Evolutionary conservation across 1,140 invertebrate genomes (phyloP), one percentile per base, ranked within the genome.

Genomic region (Euura lappo): DNA sequence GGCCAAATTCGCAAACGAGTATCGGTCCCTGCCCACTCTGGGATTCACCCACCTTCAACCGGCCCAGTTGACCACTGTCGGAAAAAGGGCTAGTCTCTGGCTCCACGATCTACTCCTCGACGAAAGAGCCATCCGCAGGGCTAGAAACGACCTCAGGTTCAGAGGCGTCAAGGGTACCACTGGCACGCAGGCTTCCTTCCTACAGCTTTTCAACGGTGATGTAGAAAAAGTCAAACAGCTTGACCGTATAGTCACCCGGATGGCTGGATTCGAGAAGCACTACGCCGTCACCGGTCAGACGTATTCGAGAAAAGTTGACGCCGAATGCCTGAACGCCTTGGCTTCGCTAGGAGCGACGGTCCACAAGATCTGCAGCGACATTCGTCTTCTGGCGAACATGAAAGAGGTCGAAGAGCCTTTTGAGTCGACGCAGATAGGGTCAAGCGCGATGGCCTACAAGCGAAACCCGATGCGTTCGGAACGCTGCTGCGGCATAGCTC

Each of bases 381-480:
- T 97, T 66, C 89, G 98, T 43, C 89, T 99, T 2, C 85, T 99
- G 11, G 97, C 98, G 0, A 96, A 93, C 64, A 94, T 96, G 85
- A 99, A 99, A 83, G 99, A 99, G 88, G 81, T 99, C 2, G 97
- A 99, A 82, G 99, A 99, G 85, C 99, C 98, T 0, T 99, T 99
- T 89, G 98, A 99, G 83, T 91, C 90, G 44, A 95, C 95, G 1
- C 98, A 99, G 88, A 99, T 99, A 75, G 98, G 97, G 0, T 97
- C 95, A 0, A 95, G 94, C 71, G 95, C 95, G 2, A 97, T 97
- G 95, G 90, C 99, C 0, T 99, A 99, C 85, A 99, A 99, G 83
- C 90, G 98, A 51, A 99, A 99, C 85, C 99, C 99, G 1, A 99
- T 99, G 97, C 90, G 98, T 72, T 95, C 95, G 42, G 98, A 99